Conservation (phyloP, 2,888 invertebrate genomes). For the Acanthacorydalis orientalis region DNA sequence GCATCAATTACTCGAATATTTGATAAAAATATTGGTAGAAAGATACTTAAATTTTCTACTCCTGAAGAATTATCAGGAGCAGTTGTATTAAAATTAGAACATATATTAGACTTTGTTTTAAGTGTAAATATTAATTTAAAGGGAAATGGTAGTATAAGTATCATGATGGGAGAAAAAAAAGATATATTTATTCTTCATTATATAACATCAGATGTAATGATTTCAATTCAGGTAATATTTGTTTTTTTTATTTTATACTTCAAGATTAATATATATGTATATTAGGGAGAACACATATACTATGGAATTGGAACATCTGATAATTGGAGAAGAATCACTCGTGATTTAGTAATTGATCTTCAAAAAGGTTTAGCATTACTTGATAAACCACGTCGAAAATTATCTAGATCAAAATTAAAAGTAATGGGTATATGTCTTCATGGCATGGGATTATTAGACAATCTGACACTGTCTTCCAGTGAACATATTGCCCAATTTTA, state of each 20-base stretch:
- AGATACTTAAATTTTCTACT: slow-evolving; percentile 55
- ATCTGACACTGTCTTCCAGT: slow-evolving; percentile 60
- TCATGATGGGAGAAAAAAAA: slow-evolving; percentile 59
- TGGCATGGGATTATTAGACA: slow-evolving; percentile 59
- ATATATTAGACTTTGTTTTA: slow-evolving; percentile 57
- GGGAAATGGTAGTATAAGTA: slow-evolving; percentile 67
- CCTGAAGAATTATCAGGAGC: slow-evolving; percentile 50
- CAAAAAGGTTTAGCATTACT: slow-evolving; percentile 69
- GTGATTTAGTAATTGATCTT: slow-evolving; percentile 79
- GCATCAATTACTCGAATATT: slow-evolving; percentile 44
- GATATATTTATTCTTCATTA: slow-evolving; percentile 72
- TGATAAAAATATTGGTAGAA: slow-evolving; percentile 38
- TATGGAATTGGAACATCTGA: slow-evolving; percentile 63
- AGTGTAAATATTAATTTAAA: slow-evolving; percentile 54
- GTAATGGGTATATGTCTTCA: slow-evolving; percentile 46
- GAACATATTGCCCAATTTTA: slow-evolving; percentile 86
- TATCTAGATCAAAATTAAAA: slow-evolving; percentile 55
- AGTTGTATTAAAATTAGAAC: slow-evolving; percentile 48
- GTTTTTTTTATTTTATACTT: background rate
- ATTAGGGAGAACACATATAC: slow-evolving; percentile 58
- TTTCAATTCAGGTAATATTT: slow-evolving; percentile 45
- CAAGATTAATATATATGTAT: background rate
- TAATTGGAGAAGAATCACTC: slow-evolving; percentile 61
- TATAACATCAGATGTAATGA: slow-evolving; percentile 52
- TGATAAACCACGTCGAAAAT: slow-evolving; percentile 49